phyloP scores from a whole-genome alignment of 2,888 invertebrate species.

The Zootermopsis nevadensis region DNA sequence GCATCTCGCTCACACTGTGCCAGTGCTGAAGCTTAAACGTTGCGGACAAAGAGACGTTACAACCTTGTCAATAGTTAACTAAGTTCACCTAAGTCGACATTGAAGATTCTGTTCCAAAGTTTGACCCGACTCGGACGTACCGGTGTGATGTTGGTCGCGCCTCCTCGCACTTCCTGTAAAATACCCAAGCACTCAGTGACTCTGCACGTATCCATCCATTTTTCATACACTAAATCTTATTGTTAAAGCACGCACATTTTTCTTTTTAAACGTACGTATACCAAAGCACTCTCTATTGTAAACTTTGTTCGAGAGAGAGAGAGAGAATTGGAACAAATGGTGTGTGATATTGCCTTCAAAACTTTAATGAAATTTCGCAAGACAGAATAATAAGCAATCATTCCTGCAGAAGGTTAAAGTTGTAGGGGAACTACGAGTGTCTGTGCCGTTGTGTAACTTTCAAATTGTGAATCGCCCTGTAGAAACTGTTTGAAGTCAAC shows the following conservation, averaged over 20 bases:
- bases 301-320: background rate
- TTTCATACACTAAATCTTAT: conserved; percentile 32
- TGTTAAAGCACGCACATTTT: background rate
- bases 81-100: too few species aligned
- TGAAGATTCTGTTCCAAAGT: too few species aligned
- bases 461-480: background rate
- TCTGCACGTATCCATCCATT: conserved; percentile 35
- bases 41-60: too few species aligned
- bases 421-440: background rate
- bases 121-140: background rate
- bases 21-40: too few species aligned
- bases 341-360: conserved; percentile 1
- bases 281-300: background rate
- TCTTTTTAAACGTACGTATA: background rate
- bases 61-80: too few species aligned
- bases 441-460: background rate
- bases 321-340: background rate
- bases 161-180: background rate
- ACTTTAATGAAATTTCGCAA: background rate
- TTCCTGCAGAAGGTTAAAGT: background rate
- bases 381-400: conserved; percentile 6
- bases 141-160: background rate
- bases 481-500: too few species aligned
- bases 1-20: too few species aligned
- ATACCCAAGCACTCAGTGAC: conserved; percentile 8